These are phyloP conservation scores for Yponomeuta plumbellus DNA, from an alignment of 2,888 invertebrate species.

Conservation along the genomic window DNA sequence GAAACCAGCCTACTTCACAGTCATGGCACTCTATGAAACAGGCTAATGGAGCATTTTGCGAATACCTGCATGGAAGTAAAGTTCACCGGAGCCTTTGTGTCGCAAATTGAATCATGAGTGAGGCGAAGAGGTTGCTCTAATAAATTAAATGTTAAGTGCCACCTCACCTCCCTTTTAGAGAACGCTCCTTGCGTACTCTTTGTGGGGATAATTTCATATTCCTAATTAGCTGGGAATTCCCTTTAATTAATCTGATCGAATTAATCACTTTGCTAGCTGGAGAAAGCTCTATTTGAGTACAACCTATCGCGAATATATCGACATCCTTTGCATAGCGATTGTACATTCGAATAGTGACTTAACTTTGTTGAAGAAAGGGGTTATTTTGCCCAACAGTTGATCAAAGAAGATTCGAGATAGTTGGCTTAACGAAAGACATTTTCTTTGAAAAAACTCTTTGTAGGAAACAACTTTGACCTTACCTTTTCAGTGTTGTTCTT, in stretches of 20 bases:
- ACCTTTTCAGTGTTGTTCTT: constrained; percentile 1
- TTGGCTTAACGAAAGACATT: background rate
- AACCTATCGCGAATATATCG: background rate
- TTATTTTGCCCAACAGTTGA: background rate
- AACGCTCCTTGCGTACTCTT: constrained; percentile 34
- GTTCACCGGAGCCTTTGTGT: constrained; percentile 39
- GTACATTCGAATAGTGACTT: too few species aligned
- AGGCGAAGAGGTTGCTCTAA: constrained; percentile 38
- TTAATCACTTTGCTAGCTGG: constrained; percentile 16
- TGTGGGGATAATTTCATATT: constrained; percentile 49
- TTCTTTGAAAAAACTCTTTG: background rate
- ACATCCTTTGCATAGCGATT: background rate
- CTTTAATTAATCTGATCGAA: constrained; percentile 29
- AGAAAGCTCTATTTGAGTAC: background rate
- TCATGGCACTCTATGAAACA: background rate
- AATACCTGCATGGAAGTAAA: constrained; percentile 1
- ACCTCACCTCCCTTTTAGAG: constrained; percentile 43
- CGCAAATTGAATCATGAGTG: constrained; percentile 53
- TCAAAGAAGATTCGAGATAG: background rate
- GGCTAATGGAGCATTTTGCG: background rate
- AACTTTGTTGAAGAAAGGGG: background rate
- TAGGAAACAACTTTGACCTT: background rate
- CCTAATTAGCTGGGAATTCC: constrained; percentile 38
- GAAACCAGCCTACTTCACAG: background rate
- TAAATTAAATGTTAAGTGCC: constrained; percentile 52